These are phyloP conservation scores for Polypterus senegalus DNA, from an alignment of 2,113 vertebrate species.

Conservation along the genomic window DNA sequence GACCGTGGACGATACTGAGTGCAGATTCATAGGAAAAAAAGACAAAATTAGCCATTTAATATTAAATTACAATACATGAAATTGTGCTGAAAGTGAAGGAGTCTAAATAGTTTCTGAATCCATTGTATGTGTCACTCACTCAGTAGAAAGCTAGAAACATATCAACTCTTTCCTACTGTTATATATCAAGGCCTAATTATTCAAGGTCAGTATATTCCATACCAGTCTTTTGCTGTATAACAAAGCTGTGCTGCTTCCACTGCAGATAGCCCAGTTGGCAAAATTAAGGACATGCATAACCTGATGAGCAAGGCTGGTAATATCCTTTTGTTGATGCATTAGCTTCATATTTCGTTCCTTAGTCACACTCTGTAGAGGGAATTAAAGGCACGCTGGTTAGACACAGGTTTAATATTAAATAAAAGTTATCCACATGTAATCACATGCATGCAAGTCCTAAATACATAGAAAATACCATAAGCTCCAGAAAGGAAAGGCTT, in stretches of 20 bases:
- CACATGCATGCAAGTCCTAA: too few species aligned
- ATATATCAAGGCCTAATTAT: too few species aligned
- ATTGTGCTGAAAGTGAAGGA: too few species aligned
- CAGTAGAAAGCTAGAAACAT: not conserved
- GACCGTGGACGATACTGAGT: not conserved
- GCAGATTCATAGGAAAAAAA: constrained; percentile 2
- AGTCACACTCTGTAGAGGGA: constrained; percentile 66
- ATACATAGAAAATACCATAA: too few species aligned
- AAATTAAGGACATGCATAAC: constrained; percentile 95
- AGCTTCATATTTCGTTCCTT: constrained; percentile 91
- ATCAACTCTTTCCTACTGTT: too few species aligned
- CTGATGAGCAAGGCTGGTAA: constrained; percentile 75
- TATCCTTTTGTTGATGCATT: constrained; percentile 81
- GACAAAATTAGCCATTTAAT: not conserved
- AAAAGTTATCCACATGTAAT: too few species aligned
- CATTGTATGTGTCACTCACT: not conserved
- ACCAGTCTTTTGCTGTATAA: constrained; percentile 95
- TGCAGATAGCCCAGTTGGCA: constrained; percentile 89
- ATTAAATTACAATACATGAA: not conserved
- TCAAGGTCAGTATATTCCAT: constrained; percentile 24
- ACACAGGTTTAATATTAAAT: too few species aligned
- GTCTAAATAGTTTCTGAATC: too few species aligned
- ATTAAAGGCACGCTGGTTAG: not conserved
- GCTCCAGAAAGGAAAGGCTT: too few species aligned
- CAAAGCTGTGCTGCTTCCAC: constrained; percentile 86